These are phyloP conservation scores for Dryoscopus gambensis DNA, from an alignment of 2,113 vertebrate genomes.

Conservation along the genomic window DNA sequence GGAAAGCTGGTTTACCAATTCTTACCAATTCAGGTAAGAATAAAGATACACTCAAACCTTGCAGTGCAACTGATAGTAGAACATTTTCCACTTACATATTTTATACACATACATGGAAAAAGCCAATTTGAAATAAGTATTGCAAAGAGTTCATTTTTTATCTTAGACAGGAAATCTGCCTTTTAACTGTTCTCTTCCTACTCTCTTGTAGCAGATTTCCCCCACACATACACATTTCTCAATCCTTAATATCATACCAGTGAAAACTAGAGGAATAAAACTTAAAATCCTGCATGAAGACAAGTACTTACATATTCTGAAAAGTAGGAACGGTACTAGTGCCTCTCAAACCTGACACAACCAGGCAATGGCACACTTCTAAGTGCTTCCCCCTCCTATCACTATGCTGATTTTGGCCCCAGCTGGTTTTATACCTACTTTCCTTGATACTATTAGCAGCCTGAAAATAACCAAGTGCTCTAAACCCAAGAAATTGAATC, in stretches of 20 bases:
- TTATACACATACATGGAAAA: not conserved
- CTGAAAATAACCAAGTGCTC: not conserved
- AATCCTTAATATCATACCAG: not conserved
- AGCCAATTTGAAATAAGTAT: not conserved
- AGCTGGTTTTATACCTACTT: not conserved
- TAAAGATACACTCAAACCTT: too few species aligned
- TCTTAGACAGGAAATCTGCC: not conserved
- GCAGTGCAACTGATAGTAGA: too few species aligned
- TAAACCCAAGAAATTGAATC: not conserved
- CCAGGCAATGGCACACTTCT: not conserved
- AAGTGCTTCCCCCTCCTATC: not conserved
- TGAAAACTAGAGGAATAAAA: not conserved
- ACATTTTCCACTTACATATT: too few species aligned
- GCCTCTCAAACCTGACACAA: not conserved
- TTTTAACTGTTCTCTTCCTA: not conserved
- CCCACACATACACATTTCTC: not conserved
- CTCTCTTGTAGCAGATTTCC: not conserved
- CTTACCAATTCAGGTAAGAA: too few species aligned
- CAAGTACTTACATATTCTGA: not conserved
- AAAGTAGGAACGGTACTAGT: not conserved
- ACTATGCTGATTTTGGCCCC: not conserved
- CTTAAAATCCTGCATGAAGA: not conserved
- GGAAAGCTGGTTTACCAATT: too few species aligned
- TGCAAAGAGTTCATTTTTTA: not conserved
- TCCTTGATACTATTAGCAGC: not conserved